phyloP scores from a whole-genome alignment of 2,113 vertebrate species.

The Paramisgurnus dabryanus region DNA sequence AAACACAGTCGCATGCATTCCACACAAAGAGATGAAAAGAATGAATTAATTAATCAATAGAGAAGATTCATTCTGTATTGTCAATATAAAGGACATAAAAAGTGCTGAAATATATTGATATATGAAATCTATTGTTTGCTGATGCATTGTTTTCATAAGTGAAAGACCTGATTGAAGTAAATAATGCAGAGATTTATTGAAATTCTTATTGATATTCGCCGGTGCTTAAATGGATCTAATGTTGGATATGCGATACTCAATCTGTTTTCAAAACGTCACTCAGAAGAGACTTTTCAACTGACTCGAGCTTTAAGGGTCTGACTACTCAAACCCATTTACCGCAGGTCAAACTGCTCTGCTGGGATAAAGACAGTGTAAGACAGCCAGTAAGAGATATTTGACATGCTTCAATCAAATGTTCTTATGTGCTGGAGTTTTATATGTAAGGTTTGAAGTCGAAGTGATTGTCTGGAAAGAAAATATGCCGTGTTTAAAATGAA shows the following conservation, averaged over 20 bases:
- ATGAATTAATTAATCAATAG: slow-evolving; percentile 43
- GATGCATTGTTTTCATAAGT: neutral
- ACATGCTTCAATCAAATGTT: slow-evolving; percentile 12
- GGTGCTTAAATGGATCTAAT: slow-evolving; percentile 30
- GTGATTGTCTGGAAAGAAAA: too few species aligned
- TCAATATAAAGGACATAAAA: slow-evolving; percentile 6
- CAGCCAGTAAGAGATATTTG: neutral
- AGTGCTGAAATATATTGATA: too few species aligned
- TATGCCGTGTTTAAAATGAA: too few species aligned
- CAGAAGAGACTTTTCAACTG: slow-evolving; percentile 20
- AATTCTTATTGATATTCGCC: slow-evolving; percentile 10
- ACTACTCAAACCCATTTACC: slow-evolving; percentile 27
- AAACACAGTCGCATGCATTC: slow-evolving; percentile 13
- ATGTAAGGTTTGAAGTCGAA: neutral
- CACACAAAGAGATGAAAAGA: slow-evolving; percentile 48
- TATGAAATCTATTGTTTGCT: too few species aligned
- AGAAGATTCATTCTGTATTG: slow-evolving; percentile 36
- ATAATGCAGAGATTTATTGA: slow-evolving; percentile 6
- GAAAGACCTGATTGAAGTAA: neutral
- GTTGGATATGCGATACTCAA: neutral
- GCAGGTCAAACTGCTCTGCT: slow-evolving; percentile 28
- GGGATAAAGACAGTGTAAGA: slow-evolving; percentile 15
- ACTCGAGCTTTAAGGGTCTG: slow-evolving; percentile 12
- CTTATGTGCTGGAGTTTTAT: slow-evolving; percentile 9
- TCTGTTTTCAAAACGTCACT: slow-evolving; percentile 20